Evolutionary conservation across 2,888 invertebrate species (phyloP), one percentile per base, ranked within the genome.

Genomic region (Apodemia zela): DNA sequence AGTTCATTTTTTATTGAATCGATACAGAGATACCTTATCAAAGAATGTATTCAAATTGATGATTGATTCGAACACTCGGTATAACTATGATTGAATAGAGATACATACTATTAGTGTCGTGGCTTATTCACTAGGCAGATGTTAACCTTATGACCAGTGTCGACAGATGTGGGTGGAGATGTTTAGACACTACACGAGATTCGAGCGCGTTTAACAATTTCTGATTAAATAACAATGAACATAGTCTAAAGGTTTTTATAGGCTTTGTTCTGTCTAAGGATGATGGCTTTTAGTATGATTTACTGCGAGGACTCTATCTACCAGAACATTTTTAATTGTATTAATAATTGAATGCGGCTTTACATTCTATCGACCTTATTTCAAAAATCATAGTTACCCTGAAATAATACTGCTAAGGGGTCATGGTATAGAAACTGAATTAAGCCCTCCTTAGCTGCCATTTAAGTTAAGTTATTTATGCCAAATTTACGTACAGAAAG

Each of bases 1-100:
- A 21, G 54, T 21, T 25, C 21, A 11, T 49, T 54, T 54, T 54
- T 54, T 42, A 42, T 54, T 54, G 21, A 54, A 54, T 54, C 54
- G 54, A 54, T 54, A 59, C 35, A 42, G 18, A 35, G 75, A 77
- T 80, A 77, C 71, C 66, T 67, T 72, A 79, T 80, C 77, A 75
- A 76, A 42, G 42, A 87, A 89, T 85, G 79, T 89, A 89, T 89
- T 89, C 85, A 89, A 88, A 89, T 88, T 88, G 89, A 85, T 90
- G 89, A 90, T 90, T 90, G 90, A 91, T 90, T 88, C 74, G 82
- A 85, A 71, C 68, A 69, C 58, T 67, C 62, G 71, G 63, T 51
- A 51, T 75, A 78, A 74, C 78, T 78, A 75, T 84, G 89, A 89
- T 90, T 87, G 88, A 89, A 89, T 89, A 59, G 59, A 84, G 87